Evolutionary conservation across 1,140 invertebrate species (phyloP), one percentile per base, ranked within the genome.

Genomic region (Bombus sylvicola): DNA sequence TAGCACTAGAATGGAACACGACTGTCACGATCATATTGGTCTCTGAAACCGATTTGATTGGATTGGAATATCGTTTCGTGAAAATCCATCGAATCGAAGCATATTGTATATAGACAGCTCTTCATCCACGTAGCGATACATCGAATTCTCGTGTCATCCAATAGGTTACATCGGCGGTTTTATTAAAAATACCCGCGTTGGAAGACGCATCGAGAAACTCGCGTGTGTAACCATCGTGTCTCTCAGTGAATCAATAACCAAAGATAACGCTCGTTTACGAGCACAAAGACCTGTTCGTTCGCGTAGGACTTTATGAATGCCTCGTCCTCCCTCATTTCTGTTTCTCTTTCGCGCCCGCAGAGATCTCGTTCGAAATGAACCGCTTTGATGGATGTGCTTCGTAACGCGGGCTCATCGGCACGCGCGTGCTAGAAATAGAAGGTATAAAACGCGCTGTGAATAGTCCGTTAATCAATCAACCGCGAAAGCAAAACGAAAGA

Each of bases 381-480:
- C 74, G 74, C 74, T 83, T 83, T 83, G 82, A 83, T 83, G 82
- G 74, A 83, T 83, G 64, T 66, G 74, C 43, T 53, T 18, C 82
- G 64, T 39, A 43, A 34, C 62, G 43, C 71, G 71, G 37, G 28
- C 80, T 22, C 31, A n/a, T 25, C 37, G 43, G 43, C 69, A n/a
- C 81, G 71, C 43, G 81, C 47, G 6, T 25, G 22, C 62, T 66
- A 68, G 75, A 78, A 69, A 83, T 68, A 78, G 64, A 69, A 78
- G 74, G 75, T 37, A 77, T 69, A 71, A 83, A 83, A 78, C 74
- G 74, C 43, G 62, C 64, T 53, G 53, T 83, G 83, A 85, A 80
- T 80, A 62, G 68, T 73, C 83, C 39, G 53, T 85, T 80, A 80
- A 85, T 85, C 83, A 80, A 85, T 85, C 83, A 80, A 85, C 83